phyloP scores from a whole-genome alignment of 2,113 vertebrate species.

The Salminus brasiliensis region DNA sequence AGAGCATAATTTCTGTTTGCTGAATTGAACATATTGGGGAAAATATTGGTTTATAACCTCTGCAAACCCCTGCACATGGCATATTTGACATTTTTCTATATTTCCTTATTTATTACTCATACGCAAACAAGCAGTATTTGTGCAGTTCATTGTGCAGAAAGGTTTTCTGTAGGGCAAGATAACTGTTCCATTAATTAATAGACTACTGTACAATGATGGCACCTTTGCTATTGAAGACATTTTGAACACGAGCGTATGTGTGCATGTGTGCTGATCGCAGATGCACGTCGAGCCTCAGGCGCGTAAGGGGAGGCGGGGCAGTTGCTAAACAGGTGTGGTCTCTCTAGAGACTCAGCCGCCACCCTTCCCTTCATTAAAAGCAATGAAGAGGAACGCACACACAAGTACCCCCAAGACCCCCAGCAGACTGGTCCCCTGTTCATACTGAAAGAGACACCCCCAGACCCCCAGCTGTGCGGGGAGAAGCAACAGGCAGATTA shows the following conservation, averaged over 20 bases:
- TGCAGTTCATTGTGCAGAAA: too few species aligned
- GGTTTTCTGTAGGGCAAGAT: too few species aligned
- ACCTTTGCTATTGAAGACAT: too few species aligned
- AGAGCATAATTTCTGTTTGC: too few species aligned
- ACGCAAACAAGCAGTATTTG: too few species aligned
- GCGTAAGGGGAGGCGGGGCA: constrained; percentile 7
- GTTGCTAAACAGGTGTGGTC: constrained; percentile 48
- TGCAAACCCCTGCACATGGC: too few species aligned
- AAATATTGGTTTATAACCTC: too few species aligned
- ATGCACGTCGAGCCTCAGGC: constrained; percentile 23
- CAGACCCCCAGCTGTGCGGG: constrained; percentile 48
- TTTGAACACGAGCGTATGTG: constrained; percentile 21
- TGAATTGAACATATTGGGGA: too few species aligned
- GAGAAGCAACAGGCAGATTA: constrained; percentile 51
- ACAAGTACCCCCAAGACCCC: constrained; percentile 41
- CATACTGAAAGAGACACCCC: constrained; percentile 27
- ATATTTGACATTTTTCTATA: too few species aligned
- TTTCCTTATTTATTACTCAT: too few species aligned
- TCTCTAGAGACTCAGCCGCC: constrained; percentile 26
- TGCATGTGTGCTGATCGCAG: constrained; percentile 22
- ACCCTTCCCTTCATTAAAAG: constrained; percentile 47
- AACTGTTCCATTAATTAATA: too few species aligned
- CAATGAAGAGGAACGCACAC: constrained; percentile 49
- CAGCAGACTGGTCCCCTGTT: constrained; percentile 34
- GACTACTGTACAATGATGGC: too few species aligned